Conservation (phyloP, 2,888 invertebrate genomes). For the Aethes cnicana region DNA sequence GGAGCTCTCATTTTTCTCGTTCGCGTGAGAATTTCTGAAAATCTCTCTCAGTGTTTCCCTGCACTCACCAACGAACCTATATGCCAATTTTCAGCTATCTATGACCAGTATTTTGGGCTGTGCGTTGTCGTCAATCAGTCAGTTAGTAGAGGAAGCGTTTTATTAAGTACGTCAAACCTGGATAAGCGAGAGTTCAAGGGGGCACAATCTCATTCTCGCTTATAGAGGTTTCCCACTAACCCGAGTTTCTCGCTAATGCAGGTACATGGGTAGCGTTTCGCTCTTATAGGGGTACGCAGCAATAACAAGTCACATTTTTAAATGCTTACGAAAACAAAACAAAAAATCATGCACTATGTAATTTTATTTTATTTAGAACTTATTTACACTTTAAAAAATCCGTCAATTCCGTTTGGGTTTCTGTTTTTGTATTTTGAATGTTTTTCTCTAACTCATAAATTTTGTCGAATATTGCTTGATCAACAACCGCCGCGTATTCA, state of each 20-base stretch:
- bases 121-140: too few species aligned
- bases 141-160: too few species aligned
- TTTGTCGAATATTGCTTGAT: too few species aligned
- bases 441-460: too few species aligned
- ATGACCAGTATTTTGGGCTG: too few species aligned
- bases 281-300: conserved; percentile 29
- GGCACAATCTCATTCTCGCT: conserved; percentile 25
- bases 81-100: too few species aligned
- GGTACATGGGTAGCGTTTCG: conserved; percentile 33
- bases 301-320: conserved; percentile 28
- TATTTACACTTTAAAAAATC: conserved; percentile 33
- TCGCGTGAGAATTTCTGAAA: too few species aligned
- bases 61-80: too few species aligned
- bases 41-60: too few species aligned
- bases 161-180: conserved; percentile 30
- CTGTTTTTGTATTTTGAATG: conserved; percentile 37
- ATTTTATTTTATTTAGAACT: conserved; percentile 30
- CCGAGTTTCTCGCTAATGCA: conserved; percentile 32
- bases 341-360: conserved; percentile 33
- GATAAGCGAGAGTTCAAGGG: conserved; percentile 18
- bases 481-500: too few species aligned
- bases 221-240: conserved; percentile 25
- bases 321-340: conserved; percentile 24
- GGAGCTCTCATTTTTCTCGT: too few species aligned
- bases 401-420: conserved; percentile 37